phyloP scores from a whole-genome alignment of 1,140 invertebrate species.

The Bombus confusus region DNA sequence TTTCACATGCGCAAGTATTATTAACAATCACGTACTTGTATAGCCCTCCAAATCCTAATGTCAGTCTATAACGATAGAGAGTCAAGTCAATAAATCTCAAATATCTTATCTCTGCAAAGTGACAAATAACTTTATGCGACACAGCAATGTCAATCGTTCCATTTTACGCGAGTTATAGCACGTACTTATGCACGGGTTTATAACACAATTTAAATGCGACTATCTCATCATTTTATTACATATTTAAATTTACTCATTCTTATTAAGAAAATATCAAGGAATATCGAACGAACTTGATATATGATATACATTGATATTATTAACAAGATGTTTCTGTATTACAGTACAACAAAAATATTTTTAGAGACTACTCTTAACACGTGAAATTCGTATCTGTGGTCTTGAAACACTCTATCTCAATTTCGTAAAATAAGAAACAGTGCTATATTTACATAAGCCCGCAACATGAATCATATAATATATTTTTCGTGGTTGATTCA shows the following conservation, averaged over 20 bases:
- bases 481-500: slow-evolving; percentile 34
- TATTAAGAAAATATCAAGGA: too few relatives aligned
- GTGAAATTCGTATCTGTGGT: too few relatives aligned
- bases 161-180: background rate
- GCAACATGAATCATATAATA: slow-evolving; percentile 27
- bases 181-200: background rate
- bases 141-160: background rate
- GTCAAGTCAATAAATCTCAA: slow-evolving; percentile 56
- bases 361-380: too few relatives aligned
- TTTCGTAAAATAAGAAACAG: background rate
- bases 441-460: background rate
- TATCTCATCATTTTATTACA: background rate
- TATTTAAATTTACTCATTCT: background rate
- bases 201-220: background rate
- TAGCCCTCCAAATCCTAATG: slow-evolving; percentile 88
- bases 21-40: slow-evolving; percentile 86
- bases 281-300: background rate
- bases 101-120: slow-evolving; percentile 53
- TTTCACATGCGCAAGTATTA: slow-evolving; percentile 40
- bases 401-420: background rate
- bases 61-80: slow-evolving; percentile 83
- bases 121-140: slow-evolving; percentile 45
- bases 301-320: background rate
- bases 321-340: background rate
- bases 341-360: background rate